Conservation (phyloP, 64 coral and sea anemone genomes). For the Trachythela sp. region DNA sequence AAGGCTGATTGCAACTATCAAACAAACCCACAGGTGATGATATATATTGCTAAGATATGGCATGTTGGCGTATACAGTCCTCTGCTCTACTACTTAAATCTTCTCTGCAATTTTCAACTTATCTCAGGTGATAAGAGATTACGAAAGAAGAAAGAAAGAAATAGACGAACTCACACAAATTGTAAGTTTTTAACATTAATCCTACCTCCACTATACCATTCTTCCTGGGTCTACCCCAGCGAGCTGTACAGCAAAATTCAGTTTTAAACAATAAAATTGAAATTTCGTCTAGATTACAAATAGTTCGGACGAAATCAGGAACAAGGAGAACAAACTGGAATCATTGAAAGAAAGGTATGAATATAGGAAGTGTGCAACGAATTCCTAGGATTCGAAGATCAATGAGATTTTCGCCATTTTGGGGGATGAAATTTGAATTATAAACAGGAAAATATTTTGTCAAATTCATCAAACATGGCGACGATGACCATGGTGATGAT, state of each 20-base stretch:
- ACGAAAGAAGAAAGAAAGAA: slow-evolving; percentile 84
- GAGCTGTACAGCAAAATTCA: background rate
- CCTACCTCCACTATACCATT: background rate
- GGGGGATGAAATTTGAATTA: background rate
- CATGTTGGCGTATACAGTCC: background rate
- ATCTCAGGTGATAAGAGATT: slow-evolving; percentile 79
- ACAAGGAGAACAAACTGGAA: background rate
- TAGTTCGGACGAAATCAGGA: background rate
- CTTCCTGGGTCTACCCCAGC: background rate
- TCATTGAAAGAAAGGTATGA: background rate
- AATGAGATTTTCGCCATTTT: background rate
- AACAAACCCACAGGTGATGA: slow-evolving; percentile 74
- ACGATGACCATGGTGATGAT: background rate
- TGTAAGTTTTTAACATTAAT: slow-evolving; percentile 22
- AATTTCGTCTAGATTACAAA: background rate
- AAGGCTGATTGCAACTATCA: slow-evolving; percentile 93
- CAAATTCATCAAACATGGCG: no score
- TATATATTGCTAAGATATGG: background rate
- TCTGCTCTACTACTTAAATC: background rate
- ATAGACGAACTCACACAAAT: slow-evolving; percentile 46
- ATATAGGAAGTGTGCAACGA: background rate
- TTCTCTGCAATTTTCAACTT: background rate
- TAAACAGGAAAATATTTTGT: background rate
- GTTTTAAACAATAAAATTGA: background rate
- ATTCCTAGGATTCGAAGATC: background rate